phyloP scores from a whole-genome alignment of 53 echinoderm and acorn worm genomes.

The Apostichopus leukothele region DNA sequence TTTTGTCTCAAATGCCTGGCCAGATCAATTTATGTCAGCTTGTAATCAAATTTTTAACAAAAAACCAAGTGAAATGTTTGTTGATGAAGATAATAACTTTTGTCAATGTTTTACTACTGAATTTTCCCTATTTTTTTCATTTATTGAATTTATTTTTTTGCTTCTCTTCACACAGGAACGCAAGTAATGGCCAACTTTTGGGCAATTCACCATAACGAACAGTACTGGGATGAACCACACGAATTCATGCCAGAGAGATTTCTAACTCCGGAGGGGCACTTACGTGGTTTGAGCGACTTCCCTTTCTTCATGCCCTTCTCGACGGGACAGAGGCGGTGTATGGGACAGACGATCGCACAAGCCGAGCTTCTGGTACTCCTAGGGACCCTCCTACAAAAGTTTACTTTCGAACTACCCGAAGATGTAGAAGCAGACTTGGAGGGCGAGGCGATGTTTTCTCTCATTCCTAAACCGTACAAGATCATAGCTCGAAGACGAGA shows the following conservation, averaged over 20 bases:
- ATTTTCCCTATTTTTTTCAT: background rate
- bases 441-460: slow-evolving; percentile 86
- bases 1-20: too few species aligned
- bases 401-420: slow-evolving; percentile 82
- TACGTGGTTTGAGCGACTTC: slow-evolving; percentile 71
- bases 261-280: slow-evolving; percentile 76
- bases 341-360: slow-evolving; percentile 78
- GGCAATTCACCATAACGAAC: slow-evolving; percentile 92
- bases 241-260: slow-evolving; percentile 96
- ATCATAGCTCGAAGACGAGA: slow-evolving; percentile 56
- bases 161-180: slow-evolving; percentile 62
- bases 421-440: slow-evolving; percentile 89
- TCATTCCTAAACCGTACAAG: slow-evolving; percentile 95
- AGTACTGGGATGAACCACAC: slow-evolving; percentile 83
- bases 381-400: slow-evolving; percentile 80
- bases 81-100: too few species aligned
- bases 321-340: slow-evolving; percentile 82
- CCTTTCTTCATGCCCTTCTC: slow-evolving; percentile 99
- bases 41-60: too few species aligned
- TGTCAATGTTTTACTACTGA: too few species aligned
- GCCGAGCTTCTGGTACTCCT: slow-evolving; percentile 89
- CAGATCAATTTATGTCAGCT: too few species aligned
- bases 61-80: too few species aligned
- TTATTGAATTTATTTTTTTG: background rate
- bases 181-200: slow-evolving; percentile 98